These are phyloP conservation scores for Xenentodon cancila DNA, from an alignment of 2,797 vertebrate genomes.

Conservation along the genomic window DNA sequence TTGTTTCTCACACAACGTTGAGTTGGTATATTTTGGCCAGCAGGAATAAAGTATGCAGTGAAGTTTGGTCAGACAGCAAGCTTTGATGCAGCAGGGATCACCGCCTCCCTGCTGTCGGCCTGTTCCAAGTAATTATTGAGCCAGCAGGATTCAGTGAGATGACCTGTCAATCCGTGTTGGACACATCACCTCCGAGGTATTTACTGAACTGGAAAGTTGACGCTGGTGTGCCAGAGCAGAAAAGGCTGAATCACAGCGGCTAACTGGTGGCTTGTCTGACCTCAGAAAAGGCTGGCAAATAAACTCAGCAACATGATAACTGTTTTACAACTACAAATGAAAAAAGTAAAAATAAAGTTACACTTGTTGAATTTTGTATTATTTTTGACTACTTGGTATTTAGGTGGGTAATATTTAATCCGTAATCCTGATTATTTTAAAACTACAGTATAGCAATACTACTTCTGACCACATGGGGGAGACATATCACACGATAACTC, in stretches of 20 bases:
- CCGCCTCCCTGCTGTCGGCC: not conserved
- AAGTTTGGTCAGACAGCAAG: conserved; percentile 1
- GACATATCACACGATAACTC: too few relatives aligned
- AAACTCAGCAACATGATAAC: too few relatives aligned
- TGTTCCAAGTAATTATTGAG: conserved; percentile 48
- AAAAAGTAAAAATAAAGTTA: too few relatives aligned
- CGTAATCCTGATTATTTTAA: too few relatives aligned
- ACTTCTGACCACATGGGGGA: too few relatives aligned
- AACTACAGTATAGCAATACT: too few relatives aligned
- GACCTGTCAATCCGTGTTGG: conserved; percentile 25
- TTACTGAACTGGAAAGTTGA: conserved; percentile 32
- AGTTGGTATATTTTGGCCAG: not conserved
- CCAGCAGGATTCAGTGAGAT: conserved; percentile 30
- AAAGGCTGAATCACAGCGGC: not conserved
- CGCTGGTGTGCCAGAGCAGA: conserved; percentile 1
- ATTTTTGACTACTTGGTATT: too few relatives aligned
- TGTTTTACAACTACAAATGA: too few relatives aligned
- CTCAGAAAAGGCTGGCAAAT: too few relatives aligned
- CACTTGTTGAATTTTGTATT: too few relatives aligned
- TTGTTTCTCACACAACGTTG: not conserved
- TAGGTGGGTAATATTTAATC: too few relatives aligned
- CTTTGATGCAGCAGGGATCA: conserved; percentile 16
- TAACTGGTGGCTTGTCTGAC: not conserved
- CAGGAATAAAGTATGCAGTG: not conserved
- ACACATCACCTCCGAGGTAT: conserved; percentile 18